These are phyloP conservation scores for Odontomachus brunneus DNA, from an alignment of 1,140 invertebrate genomes.

Conservation along the genomic window DNA sequence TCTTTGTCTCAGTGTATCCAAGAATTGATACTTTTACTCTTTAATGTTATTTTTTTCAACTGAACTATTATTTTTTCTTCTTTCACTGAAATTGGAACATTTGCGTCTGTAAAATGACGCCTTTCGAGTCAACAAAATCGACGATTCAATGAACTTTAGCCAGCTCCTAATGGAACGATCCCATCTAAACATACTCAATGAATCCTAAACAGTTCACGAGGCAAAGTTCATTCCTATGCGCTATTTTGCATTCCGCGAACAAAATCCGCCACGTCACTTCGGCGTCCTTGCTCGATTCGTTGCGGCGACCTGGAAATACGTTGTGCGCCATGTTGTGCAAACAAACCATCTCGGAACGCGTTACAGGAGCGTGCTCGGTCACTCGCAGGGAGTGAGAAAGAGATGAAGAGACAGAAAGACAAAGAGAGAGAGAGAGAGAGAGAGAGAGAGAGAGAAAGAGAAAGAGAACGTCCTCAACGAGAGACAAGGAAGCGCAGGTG, in stretches of 20 bases:
- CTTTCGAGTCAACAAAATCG: too few species aligned
- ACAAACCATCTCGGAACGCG: conserved; percentile 58
- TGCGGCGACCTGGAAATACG: conserved; percentile 27
- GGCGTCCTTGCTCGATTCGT: conserved; percentile 24
- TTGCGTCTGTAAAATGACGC: too few species aligned
- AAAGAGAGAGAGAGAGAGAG: conserved; percentile 16
- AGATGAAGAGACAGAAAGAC: neutral
- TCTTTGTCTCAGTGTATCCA: too few species aligned
- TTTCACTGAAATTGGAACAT: too few species aligned
- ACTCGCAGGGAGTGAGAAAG: neutral
- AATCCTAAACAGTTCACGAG: neutral
- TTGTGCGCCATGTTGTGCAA: conserved; percentile 49
- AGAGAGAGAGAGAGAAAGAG: conserved; percentile 5
- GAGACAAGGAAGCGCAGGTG: conserved; percentile 12
- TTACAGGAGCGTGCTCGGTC: neutral
- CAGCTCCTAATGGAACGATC: too few species aligned
- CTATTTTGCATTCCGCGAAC: neutral
- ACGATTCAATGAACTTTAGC: too few species aligned
- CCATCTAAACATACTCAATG: neutral
- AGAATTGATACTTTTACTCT: too few species aligned
- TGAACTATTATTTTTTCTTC: too few species aligned
- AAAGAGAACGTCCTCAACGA: too few species aligned
- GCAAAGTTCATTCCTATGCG: neutral
- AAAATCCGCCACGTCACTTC: neutral
- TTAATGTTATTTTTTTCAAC: too few species aligned